phyloP scores from a whole-genome alignment of 2,113 vertebrate species.

The Onychostruthus taczanowskii region DNA sequence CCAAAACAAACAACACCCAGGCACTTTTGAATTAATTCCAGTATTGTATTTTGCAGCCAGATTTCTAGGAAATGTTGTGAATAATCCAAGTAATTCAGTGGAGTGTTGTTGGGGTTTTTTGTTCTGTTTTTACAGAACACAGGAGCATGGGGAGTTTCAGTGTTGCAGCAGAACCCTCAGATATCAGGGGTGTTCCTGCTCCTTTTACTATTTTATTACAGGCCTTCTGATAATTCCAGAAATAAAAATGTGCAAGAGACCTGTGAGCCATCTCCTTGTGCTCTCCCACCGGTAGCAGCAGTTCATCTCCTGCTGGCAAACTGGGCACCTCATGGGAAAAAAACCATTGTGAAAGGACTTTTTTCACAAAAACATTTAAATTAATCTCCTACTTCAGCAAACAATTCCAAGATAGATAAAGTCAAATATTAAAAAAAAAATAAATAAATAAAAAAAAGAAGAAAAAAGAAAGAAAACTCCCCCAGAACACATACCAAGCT shows the following conservation, averaged over 20 bases:
- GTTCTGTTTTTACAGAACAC: background rate
- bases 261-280: background rate
- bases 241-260: background rate
- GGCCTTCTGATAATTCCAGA: background rate
- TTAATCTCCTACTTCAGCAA: background rate
- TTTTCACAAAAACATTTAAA: background rate
- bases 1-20: conserved; percentile 2
- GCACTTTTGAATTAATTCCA: conserved; percentile 60
- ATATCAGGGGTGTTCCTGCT: background rate
- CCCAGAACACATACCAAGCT: background rate
- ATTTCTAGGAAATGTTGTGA: conserved; percentile 60
- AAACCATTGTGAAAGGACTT: background rate
- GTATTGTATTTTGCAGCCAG: conserved; percentile 63
- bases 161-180: background rate
- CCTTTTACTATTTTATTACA: background rate
- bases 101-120: background rate
- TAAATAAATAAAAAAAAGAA: too few relatives aligned
- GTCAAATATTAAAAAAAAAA: background rate
- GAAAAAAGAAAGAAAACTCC: background rate
- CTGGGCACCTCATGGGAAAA: background rate
- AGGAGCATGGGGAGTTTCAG: background rate
- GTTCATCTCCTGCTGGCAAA: background rate
- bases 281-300: background rate
- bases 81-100: conserved; percentile 58
- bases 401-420: conserved; percentile 22